Base-by-base conservation (phyloP, 2,888 invertebrate species). In the Diplazon laetatorius region DNA sequence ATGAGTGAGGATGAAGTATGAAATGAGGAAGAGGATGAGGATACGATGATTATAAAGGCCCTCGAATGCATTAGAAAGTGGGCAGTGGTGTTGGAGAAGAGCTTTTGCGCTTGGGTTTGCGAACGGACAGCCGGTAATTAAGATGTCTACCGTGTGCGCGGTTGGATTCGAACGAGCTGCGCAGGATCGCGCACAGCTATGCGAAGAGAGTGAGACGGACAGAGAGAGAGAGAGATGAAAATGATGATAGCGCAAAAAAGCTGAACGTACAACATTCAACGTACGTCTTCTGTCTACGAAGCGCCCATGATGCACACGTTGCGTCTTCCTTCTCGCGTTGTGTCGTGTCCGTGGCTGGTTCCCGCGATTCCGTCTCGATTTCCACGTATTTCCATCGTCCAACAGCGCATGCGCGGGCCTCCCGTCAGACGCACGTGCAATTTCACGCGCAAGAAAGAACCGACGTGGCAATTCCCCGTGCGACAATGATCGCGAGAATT, bases 61-160 rank as follows among this genome's bases (percentile, higher is more conserved):
- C 73, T 46, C 55, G 4, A 30, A 30, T 81, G 82, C 82, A 88
- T 89, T 89, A 87, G 88, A 89, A 89, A 89, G 88, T 85, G 86
- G 86, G 81, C 81, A 81, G 81, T 62, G 48, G n/a, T 63, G 52
- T 30, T n/a, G 73, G 30, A 30, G 30, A 66, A 77, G 44, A 57
- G 70, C 57, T 78, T 78, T 75, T 48, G 71, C 71, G 66, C 75
- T 57, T n/a, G n/a, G n/a, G n/a, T n/a, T 71, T 50, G 82, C 81
- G 81, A 76, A 74, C 68, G 70, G 85, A 84, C 85, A 88, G 84
- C 87, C 85, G 83, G 84, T 86, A 88, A 89, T 88, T 86, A 88
- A 86, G 83, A 83, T 82, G 86, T 85, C 84, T 80, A 72, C 68
- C 75, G 69, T 73, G 52, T 9, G 70, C 66, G 69, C 76, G 57